Conservation (phyloP, 2,797 vertebrate species). For the Morelia viridis region DNA sequence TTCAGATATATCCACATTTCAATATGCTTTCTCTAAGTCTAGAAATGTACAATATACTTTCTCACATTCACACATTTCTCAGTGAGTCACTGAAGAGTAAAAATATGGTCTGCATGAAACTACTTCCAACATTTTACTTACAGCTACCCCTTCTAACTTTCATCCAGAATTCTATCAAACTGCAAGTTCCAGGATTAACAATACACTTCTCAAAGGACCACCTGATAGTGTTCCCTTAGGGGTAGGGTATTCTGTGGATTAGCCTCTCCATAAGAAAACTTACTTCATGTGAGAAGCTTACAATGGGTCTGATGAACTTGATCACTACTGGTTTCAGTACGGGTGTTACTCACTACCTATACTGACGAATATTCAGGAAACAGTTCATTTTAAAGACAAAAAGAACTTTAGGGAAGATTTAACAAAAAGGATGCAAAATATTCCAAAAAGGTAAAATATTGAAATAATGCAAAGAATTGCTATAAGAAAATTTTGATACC, state of each 20-base stretch:
- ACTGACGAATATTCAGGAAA: background rate
- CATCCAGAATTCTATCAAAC: background rate
- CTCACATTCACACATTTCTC: background rate
- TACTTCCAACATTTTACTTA: background rate
- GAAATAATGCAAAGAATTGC: background rate
- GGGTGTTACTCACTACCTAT: background rate
- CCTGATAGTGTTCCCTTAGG: background rate
- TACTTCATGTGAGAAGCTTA: background rate
- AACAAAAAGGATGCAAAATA: background rate
- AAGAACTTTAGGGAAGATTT: background rate
- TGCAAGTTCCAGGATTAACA: background rate
- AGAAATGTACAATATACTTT: background rate
- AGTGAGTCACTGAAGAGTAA: background rate
- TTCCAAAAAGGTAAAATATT: background rate
- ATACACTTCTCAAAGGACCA: background rate
- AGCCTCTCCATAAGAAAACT: background rate
- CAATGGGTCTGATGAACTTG: background rate
- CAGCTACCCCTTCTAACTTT: background rate
- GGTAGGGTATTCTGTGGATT: background rate
- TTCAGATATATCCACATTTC: background rate
- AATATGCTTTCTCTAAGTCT: background rate
- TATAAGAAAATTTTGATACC: background rate
- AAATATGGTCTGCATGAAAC: background rate
- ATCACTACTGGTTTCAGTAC: background rate
- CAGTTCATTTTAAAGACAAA: background rate